Evolutionary conservation across 2,113 vertebrate genomes (phyloP).

Genomic region (Cisticola juncidis): DNA sequence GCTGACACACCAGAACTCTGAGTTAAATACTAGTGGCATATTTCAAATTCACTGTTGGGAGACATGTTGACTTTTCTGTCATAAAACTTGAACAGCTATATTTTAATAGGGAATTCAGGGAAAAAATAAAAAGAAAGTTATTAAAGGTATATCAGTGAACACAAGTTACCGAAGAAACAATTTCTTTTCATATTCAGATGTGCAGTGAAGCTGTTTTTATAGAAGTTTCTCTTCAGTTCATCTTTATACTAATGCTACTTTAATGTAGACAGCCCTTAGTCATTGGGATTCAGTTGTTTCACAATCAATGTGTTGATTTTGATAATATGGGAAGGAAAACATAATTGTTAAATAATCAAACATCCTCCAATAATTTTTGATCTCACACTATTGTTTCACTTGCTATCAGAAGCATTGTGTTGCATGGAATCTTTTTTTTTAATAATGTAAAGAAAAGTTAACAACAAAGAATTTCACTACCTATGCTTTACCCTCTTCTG

Average conservation of each 20-base stretch:
- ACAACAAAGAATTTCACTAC: not conserved
- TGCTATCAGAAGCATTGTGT: not conserved
- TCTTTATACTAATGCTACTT: not conserved
- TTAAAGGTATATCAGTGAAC: not conserved
- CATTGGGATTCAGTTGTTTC: not conserved
- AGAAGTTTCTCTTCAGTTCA: not conserved
- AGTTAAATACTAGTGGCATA: not conserved
- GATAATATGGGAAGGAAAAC: not conserved
- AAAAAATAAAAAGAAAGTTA: not conserved
- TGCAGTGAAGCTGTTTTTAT: not conserved
- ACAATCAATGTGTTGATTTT: not conserved
- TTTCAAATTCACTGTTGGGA: not conserved
- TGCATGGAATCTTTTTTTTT: not conserved
- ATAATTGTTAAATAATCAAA: not conserved
- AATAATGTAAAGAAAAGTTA: not conserved
- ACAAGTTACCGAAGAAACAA: not conserved
- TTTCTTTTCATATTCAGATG: not conserved
- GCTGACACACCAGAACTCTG: not conserved
- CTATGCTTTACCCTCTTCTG: not conserved
- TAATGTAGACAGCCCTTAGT: not conserved
- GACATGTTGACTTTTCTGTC: not conserved
- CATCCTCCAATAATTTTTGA: not conserved
- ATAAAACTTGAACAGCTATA: not conserved
- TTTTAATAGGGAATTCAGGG: not conserved
- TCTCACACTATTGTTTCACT: not conserved